These are phyloP conservation scores for Anthopleura sola DNA, from an alignment of 64 coral and sea anemone genomes.

Conservation along the genomic window DNA sequence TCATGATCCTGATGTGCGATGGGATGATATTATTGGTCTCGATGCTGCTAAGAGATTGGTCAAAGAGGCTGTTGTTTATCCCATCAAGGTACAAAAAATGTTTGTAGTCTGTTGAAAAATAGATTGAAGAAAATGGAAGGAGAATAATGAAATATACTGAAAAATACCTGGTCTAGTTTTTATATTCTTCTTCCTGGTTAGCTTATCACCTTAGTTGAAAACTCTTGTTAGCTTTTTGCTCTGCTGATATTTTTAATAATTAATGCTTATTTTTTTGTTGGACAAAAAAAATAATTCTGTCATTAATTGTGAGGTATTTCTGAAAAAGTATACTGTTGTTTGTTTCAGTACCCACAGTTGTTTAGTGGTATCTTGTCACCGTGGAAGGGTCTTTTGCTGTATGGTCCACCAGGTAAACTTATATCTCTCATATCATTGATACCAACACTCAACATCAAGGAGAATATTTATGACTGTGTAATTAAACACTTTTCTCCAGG, in stretches of 20 bases:
- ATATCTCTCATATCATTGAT: neutral
- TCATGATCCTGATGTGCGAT: slow-evolving; percentile 85
- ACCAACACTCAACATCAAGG: no score
- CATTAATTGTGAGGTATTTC: neutral
- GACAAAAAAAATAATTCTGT: neutral
- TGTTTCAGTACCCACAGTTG: slow-evolving; percentile 81
- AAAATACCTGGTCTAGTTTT: no score
- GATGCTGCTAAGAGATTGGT: slow-evolving; percentile 93
- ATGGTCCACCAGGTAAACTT: slow-evolving; percentile 83
- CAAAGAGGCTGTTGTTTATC: slow-evolving; percentile 99
- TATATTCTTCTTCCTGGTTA: no score
- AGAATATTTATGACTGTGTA: no score
- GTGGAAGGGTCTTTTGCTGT: slow-evolving; percentile 90
- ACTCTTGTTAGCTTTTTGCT: no score
- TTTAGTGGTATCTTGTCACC: slow-evolving; percentile 99
- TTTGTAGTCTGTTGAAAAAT: neutral
- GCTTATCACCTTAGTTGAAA: no score
- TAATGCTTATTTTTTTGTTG: no score
- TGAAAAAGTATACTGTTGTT: neutral
- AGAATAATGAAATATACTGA: neutral
- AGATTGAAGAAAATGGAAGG: neutral
- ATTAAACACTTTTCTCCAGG: slow-evolving; percentile 25
- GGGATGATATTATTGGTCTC: slow-evolving; percentile 95
- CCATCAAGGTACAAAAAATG: slow-evolving; percentile 70
- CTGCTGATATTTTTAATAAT: no score